Evolutionary conservation across 2,113 vertebrate species (phyloP).

Genomic region (Dendropsophus ebraccatus): DNA sequence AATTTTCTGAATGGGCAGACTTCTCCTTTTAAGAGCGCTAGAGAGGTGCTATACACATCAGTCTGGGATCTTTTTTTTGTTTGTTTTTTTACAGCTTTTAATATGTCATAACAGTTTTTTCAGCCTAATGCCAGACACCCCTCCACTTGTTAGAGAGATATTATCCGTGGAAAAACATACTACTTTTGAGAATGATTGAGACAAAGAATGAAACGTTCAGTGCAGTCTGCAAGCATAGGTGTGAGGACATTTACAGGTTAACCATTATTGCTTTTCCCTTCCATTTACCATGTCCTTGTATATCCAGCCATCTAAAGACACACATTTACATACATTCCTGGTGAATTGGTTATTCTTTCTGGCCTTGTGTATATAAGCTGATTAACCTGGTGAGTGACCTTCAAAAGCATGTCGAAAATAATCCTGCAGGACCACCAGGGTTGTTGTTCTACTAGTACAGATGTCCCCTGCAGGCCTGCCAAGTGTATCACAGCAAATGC

Average conservation of each 20-base stretch:
- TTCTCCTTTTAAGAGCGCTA: too few relatives aligned
- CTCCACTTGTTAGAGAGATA: too few relatives aligned
- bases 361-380: constrained; percentile 64
- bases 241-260: neutral
- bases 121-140: too few relatives aligned
- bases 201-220: neutral
- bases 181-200: neutral
- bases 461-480: constrained; percentile 66
- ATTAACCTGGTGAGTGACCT: constrained; percentile 69
- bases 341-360: constrained; percentile 62
- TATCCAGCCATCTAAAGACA: constrained; percentile 37
- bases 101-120: too few relatives aligned
- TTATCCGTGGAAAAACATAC: too few relatives aligned
- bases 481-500: constrained; percentile 64
- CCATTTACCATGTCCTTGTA: neutral
- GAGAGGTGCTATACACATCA: too few relatives aligned
- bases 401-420: constrained; percentile 63
- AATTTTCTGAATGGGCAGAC: too few relatives aligned
- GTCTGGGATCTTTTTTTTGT: too few relatives aligned
- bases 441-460: constrained; percentile 71
- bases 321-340: constrained; percentile 60
- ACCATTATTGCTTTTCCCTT: neutral
- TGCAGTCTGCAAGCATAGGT: neutral
- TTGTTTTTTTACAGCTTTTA: too few relatives aligned
- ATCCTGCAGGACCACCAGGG: constrained; percentile 68